Evolutionary conservation across 2,888 invertebrate genomes (phyloP).

Genomic region (Schizotus pectinicornis): DNA sequence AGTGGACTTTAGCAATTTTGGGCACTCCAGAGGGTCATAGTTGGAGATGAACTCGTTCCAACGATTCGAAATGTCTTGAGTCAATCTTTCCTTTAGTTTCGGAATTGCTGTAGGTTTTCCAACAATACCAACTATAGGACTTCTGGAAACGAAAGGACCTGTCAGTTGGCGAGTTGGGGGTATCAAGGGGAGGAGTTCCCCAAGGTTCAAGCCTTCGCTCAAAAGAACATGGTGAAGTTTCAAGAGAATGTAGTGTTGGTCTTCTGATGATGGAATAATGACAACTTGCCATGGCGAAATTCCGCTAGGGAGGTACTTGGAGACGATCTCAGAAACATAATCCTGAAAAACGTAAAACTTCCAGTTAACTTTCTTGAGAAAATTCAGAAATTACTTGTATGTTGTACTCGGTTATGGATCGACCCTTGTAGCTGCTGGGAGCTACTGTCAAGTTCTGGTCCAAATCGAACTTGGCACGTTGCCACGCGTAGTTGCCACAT

Average conservation of each 20-base stretch:
- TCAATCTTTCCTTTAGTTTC: slow-evolving; percentile 69
- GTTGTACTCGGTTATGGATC: slow-evolving; percentile 73
- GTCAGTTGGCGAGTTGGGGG: slow-evolving; percentile 47
- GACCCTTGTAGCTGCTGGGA: slow-evolving; percentile 69
- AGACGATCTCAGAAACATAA: slow-evolving; percentile 77
- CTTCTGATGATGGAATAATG: slow-evolving; percentile 69
- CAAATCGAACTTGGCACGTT: slow-evolving; percentile 64
- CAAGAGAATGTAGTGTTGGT: slow-evolving; percentile 71
- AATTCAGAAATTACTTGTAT: slow-evolving; percentile 66
- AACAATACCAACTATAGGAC: slow-evolving; percentile 64
- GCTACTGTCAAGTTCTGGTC: slow-evolving; percentile 75
- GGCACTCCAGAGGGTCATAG: slow-evolving; percentile 78
- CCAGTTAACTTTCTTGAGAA: too few species aligned
- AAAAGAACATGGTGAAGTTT: slow-evolving; percentile 79
- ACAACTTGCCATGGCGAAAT: slow-evolving; percentile 84
- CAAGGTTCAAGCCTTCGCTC: slow-evolving; percentile 75
- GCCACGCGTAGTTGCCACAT: slow-evolving; percentile 84
- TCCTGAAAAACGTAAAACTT: slow-evolving; percentile 60
- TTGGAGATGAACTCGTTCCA: slow-evolving; percentile 84
- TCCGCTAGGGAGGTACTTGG: slow-evolving; percentile 75
- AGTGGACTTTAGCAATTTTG: slow-evolving; percentile 66
- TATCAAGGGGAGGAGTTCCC: slow-evolving; percentile 74
- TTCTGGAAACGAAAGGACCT: slow-evolving; percentile 47
- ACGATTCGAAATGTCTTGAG: slow-evolving; percentile 71
- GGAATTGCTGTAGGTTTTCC: slow-evolving; percentile 69